A percentile compares a stretch with the other conserved stretches of the same genome.
These are phyloP conservation scores for Dolichoris vasculosae DNA, from an alignment of 1,140 invertebrate species.

Conservation along the genomic window DNA sequence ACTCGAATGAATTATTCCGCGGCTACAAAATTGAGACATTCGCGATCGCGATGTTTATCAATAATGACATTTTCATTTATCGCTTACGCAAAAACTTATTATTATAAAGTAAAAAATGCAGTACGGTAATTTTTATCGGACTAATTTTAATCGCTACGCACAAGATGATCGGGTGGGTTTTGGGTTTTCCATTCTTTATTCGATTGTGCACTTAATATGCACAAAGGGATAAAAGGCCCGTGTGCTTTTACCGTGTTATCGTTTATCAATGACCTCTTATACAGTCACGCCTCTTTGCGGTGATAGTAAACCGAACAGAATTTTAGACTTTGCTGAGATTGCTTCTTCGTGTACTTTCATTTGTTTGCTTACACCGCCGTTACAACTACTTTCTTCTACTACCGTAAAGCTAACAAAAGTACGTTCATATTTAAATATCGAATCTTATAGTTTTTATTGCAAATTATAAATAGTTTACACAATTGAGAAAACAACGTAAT, in stretches of 20 bases:
- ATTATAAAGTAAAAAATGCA: neutral
- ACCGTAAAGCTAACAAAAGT: too few species aligned
- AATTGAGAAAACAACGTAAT: too few species aligned
- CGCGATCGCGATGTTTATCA: too few species aligned
- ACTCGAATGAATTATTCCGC: too few species aligned
- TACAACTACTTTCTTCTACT: neutral
- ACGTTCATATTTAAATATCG: too few species aligned
- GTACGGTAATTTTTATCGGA: neutral
- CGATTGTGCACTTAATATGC: slow-evolving; percentile 6
- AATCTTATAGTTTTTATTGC: too few species aligned
- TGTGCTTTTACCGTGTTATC: slow-evolving; percentile 49
- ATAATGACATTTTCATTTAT: too few species aligned
- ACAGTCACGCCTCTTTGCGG: slow-evolving; percentile 58
- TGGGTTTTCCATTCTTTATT: slow-evolving; percentile 9
- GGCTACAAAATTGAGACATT: too few species aligned
- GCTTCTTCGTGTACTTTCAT: slow-evolving; percentile 4
- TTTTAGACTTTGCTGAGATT: slow-evolving; percentile 5
- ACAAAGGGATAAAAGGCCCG: slow-evolving; percentile 5
- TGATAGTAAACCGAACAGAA: slow-evolving; percentile 13
- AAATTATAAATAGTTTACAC: too few species aligned
- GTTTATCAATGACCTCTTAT: slow-evolving; percentile 62
- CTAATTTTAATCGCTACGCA: neutral
- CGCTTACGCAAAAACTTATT: too few species aligned
- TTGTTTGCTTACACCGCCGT: neutral
- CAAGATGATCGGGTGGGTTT: neutral